A percentile compares a stretch with the other conserved stretches of the same genome.
Evolutionary conservation across 2,888 invertebrate genomes (phyloP).

Genomic region (Alloscopus bannaensis): DNA sequence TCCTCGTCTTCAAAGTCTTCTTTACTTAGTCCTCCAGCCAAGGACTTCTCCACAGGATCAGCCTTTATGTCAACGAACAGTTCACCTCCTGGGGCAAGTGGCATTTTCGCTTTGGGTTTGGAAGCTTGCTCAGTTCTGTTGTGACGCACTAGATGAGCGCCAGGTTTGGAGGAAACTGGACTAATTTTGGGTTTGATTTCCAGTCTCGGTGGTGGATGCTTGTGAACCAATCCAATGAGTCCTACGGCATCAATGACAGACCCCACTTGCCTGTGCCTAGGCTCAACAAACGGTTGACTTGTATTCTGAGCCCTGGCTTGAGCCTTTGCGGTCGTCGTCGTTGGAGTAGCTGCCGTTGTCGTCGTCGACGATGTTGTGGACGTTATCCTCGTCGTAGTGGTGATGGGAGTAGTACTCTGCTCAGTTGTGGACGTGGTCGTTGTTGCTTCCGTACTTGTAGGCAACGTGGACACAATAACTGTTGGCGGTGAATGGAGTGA

Average conservation of each 20-base stretch:
- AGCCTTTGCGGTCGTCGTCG: too few species aligned
- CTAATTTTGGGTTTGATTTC: background rate
- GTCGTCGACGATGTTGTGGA: background rate
- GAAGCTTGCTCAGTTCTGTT: background rate
- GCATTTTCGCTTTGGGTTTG: constrained; percentile 45
- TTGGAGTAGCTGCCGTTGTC: background rate
- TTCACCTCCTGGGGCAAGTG: constrained; percentile 37
- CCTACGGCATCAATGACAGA: constrained; percentile 31
- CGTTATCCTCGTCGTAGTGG: constrained; percentile 6
- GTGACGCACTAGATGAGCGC: background rate
- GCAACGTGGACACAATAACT: background rate
- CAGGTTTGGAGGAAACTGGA: too few species aligned
- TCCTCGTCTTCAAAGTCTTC: constrained; percentile 15
- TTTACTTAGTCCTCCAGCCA: constrained; percentile 33
- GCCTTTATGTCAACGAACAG: constrained; percentile 52
- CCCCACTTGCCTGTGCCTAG: constrained; percentile 7
- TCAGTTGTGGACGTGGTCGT: background rate
- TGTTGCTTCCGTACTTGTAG: background rate
- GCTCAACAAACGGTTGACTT: too few species aligned
- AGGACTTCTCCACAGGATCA: constrained; percentile 31
- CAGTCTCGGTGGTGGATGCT: constrained; percentile 16
- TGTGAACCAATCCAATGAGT: constrained; percentile 40
- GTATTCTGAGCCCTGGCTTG: too few species aligned
- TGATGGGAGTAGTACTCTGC: constrained; percentile 3
- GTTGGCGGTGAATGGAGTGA: constrained; percentile 12